A percentile compares a stretch with the other conserved stretches of the same genome.
These are phyloP conservation scores for Rambutsinella grinnellia DNA, from an alignment of 2,888 invertebrate species.

Conservation along the genomic window DNA sequence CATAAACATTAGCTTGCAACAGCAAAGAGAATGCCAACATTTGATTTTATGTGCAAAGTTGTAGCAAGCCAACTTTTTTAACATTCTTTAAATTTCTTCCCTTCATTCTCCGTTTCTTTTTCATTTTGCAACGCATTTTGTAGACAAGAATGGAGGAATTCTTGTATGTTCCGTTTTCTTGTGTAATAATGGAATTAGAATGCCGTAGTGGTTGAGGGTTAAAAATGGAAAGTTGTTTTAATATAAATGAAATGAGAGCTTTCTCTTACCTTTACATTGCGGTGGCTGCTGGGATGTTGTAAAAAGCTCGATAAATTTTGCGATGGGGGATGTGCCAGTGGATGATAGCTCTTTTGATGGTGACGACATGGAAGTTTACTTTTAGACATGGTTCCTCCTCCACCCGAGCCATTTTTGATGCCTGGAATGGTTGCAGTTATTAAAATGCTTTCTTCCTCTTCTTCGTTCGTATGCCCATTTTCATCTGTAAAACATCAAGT, in stretches of 20 bases:
- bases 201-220: neutral
- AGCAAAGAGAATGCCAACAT: too few species aligned
- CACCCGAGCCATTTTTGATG: slow-evolving; percentile 23
- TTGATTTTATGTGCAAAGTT: too few species aligned
- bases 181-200: neutral
- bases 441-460: slow-evolving; percentile 38
- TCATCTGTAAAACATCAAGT: neutral
- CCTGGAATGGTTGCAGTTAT: slow-evolving; percentile 39
- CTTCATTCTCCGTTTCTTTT: too few species aligned
- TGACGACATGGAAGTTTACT: slow-evolving; percentile 53
- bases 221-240: neutral
- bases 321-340: slow-evolving; percentile 2
- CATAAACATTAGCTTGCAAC: too few species aligned
- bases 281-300: slow-evolving; percentile 12
- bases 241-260: neutral
- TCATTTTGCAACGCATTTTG: too few species aligned
- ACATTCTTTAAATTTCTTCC: too few species aligned
- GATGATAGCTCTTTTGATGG: slow-evolving; percentile 34
- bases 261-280: slow-evolving; percentile 21
- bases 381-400: slow-evolving; percentile 13
- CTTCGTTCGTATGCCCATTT: slow-evolving; percentile 14
- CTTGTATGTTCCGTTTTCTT: neutral
- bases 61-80: too few species aligned
- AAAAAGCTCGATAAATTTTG: slow-evolving; percentile 31
- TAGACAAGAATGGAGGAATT: too few species aligned